Evolutionary conservation across 2,888 invertebrate genomes (phyloP).

Genomic region (Suillia variegata): DNA sequence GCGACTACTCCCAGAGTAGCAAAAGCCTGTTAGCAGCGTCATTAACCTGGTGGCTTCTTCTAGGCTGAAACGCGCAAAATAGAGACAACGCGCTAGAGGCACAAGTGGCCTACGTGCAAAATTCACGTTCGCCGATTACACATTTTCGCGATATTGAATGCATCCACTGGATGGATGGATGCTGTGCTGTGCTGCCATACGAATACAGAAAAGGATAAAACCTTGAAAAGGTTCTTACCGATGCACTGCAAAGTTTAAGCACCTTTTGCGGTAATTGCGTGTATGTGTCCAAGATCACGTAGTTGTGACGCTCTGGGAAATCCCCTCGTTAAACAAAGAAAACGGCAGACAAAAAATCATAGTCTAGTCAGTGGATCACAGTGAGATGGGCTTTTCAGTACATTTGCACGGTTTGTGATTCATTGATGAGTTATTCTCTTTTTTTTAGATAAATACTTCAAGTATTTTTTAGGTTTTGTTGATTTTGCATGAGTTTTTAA

Average conservation of each 20-base stretch:
- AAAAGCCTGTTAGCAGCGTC: not conserved
- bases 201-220: constrained; percentile 24
- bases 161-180: not conserved
- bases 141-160: constrained; percentile 22
- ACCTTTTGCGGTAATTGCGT: constrained; percentile 2
- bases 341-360: too few species aligned
- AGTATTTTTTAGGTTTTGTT: too few species aligned
- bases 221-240: constrained; percentile 44
- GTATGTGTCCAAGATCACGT: too few species aligned
- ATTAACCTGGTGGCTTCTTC: not conserved
- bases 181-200: too few species aligned
- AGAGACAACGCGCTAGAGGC: not conserved
- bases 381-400: too few species aligned
- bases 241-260: not conserved
- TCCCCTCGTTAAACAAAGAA: too few species aligned
- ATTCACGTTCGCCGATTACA: constrained; percentile 34
- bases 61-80: not conserved
- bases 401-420: too few species aligned
- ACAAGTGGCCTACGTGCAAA: constrained; percentile 37
- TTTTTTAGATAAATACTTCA: too few species aligned
- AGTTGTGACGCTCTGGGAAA: too few species aligned
- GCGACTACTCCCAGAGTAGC: not conserved
- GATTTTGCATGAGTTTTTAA: too few species aligned
- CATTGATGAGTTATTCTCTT: too few species aligned
- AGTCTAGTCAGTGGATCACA: too few species aligned